Evolutionary conservation across 2,888 invertebrate genomes (phyloP), one percentile per base, ranked within the genome.

Genomic region (Toxonevra muliebris): DNA sequence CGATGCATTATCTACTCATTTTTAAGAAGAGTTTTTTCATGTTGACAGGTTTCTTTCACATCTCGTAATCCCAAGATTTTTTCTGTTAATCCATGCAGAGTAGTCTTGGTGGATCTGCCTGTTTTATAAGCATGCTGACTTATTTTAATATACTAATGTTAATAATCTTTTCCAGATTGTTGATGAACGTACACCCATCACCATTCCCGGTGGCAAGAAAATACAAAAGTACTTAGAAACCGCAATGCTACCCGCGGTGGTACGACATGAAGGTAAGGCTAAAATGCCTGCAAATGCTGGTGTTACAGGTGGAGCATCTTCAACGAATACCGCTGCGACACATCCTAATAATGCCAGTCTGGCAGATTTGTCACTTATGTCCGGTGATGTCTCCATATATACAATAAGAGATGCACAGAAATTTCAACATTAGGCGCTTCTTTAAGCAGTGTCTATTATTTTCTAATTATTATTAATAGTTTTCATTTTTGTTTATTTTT

Each of bases 391-490:
- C 17, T 86, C 86, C 0, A 67, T 86, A 53, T 84, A 85, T 54
- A 82, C 86, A 1, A 80, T 85, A 40, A 84, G 80, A 71, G 84
- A 85, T 84, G 87, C 79, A 82, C 82, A 82, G 61, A 84, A 84
- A 70, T 82, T 84, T 74, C 82, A 75, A 75, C 30, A 30, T 30
- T 30, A 7, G 7, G 30, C 30, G 30, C 2, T n/a, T n/a, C 30
- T 4, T 30, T 2, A 30, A 4, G 3, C 30, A 30, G 3, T 7
- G 30, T 30, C 30, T 30, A 30, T 30, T 30, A 30, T 7, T 30
- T 7, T 4, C 30, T 30, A 30, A 30, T 7, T 30, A 30, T 30
- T 30, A 30, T 30, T 30, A 30, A 2, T 30, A 30, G 30, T 30
- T 30, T 30, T 30, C 7, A 30, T 2, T 30, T 30, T 30, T 7